Base-by-base conservation (phyloP, 2,797 vertebrate genomes). In the Bovichtus diacanthus region DNA sequence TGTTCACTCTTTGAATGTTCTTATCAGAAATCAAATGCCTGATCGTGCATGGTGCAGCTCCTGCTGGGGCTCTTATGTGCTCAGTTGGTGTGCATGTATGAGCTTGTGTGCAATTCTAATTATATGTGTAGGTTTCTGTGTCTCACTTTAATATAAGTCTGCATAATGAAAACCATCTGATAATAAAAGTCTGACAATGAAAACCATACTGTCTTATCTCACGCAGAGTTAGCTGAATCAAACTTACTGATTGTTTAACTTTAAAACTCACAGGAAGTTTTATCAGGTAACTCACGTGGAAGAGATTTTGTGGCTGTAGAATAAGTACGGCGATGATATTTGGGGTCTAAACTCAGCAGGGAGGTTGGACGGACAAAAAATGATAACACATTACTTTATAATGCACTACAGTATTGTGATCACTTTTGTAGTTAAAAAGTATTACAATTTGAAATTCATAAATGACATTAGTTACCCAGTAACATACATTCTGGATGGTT, bases 11-110 rank as follows among this genome's bases (percentile, higher is more conserved):
- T 79, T 81, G 50, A 55, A 78, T 49, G 44, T 41, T 54, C 47
- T 81, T 79, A 75, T 88, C 76, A 74, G 74, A 76, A 81, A 86
- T 82, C 79, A 76, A 81, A 78, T 23, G 60, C 75, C 39, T 70
- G 36, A 58, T 49, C 6, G 44, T 62, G 41, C 67, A 23, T 8
- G 66, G 66, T 74, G 74, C 53, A 5, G 72, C 72, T 68, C 49
- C 78, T 34, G 78, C 49, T 21, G 19, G 46, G 62, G 68, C 79
- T 67, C 46, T 56, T 39, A 61, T 61, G 36, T 18, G 60, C 65
- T 72, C 50, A 10, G 36, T 8, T 8, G 51, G 70, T 63, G 70
- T 74, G 23, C 50, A 8, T 72, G 65, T 49, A 23, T 12, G 65
- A 61, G 72, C 21, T 18, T 43, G 47, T 74, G 58, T 41, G 49